Base-by-base conservation (phyloP, 1,140 invertebrate genomes). In the Bombus cullumanus region DNA sequence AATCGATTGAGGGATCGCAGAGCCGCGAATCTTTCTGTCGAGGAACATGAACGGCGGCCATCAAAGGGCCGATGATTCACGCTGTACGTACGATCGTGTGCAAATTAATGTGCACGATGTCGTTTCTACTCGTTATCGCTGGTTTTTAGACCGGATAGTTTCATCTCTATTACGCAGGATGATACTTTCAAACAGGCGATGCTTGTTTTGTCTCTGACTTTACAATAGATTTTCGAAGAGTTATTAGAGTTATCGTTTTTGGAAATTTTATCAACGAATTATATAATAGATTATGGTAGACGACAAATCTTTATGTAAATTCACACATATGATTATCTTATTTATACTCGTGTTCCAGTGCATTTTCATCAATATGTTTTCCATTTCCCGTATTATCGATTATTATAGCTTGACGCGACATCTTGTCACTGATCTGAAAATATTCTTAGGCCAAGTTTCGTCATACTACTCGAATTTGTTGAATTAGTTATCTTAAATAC, bases 1-100 rank as follows among this genome's bases (percentile, higher is more conserved):
- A 86, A 90, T 69, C 88, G 88, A 90, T 90, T 79, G 82, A 88
- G 66, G 88, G 82, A 79, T 90, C 86, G 88, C 85, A 72, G 72
- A 76, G 79, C 86, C 89, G 83, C 80, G 53, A 88, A 90, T 85
- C 86, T 87, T 87, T 85, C 62, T 81, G 78, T 68, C 59, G 43
- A 31, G 12, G 66, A 53, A 81, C 84, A 80, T 75, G 68, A 81
- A 85, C 78, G 84, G 84, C 78, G 34, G 28, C 59, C 69, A 22
- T 85, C 84, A 81, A 85, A 85, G 84, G 34, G 34, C 25, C 71
- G 79, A 85, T 81, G 84, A 85, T 75, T 85, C 83, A 81, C 79
- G 69, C 43, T 43, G 62, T 81, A 66, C 47, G 62, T 37, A 59
- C 34, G 43, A 34, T 10, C 15, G 25, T 43, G 83, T 64, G 77